These are phyloP conservation scores for Cranoglanis bouderius DNA, from an alignment of 2,113 vertebrate species.

Conservation along the genomic window DNA sequence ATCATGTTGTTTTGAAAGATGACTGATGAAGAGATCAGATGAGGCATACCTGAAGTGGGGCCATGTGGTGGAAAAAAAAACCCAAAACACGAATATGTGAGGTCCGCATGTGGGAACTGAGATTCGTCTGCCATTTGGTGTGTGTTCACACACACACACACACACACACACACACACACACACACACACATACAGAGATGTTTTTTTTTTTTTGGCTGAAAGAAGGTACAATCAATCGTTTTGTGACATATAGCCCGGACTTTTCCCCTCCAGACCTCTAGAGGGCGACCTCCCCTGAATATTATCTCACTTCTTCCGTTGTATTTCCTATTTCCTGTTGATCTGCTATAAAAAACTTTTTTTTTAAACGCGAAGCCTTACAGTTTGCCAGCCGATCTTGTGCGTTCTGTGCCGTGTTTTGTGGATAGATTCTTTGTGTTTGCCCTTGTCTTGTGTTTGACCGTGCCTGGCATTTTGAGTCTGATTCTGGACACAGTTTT, in stretches of 20 bases:
- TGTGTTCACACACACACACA: background rate
- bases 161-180: background rate
- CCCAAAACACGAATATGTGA: background rate
- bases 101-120: background rate
- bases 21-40: background rate
- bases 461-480: background rate
- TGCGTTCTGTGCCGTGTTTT: background rate
- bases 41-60: background rate
- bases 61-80: slow-evolving; percentile 1
- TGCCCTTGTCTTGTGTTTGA: background rate
- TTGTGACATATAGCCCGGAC: background rate
- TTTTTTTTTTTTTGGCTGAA: background rate
- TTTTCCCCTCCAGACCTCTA: background rate
- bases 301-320: background rate
- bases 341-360: background rate
- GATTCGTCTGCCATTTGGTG: background rate
- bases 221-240: background rate
- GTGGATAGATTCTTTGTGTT: background rate
- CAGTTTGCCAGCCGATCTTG: background rate
- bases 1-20: background rate
- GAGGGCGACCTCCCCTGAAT: too few species aligned
- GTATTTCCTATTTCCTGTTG: background rate
- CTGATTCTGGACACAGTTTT: background rate
- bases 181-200: background rate
- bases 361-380: background rate